phyloP scores from a whole-genome alignment of 2,888 invertebrate species.

The Drosophila barbarae region DNA sequence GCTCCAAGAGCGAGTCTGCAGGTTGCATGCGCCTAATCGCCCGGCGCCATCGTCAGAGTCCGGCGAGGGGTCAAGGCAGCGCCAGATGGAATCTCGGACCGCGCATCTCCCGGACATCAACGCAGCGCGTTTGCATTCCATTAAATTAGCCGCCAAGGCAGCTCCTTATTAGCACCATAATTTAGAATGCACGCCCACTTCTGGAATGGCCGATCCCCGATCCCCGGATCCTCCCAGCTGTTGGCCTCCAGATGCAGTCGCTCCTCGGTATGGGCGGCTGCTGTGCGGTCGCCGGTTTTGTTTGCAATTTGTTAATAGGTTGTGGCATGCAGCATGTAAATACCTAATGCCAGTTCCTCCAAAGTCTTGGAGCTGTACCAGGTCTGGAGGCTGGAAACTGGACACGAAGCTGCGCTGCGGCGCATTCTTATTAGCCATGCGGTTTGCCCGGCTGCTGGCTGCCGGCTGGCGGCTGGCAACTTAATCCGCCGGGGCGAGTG shows the following conservation, averaged over 20 bases:
- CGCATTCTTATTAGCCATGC: constrained; percentile 62
- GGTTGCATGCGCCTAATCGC: constrained; percentile 72
- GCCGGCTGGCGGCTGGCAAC: constrained; percentile 44
- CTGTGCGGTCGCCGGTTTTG: constrained; percentile 62
- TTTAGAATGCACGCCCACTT: constrained; percentile 71
- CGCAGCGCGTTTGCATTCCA: constrained; percentile 65
- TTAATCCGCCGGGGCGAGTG: constrained; percentile 49
- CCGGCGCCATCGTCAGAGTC: constrained; percentile 61
- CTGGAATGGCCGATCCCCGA: neutral
- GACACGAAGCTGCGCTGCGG: constrained; percentile 32
- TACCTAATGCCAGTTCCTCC: constrained; percentile 40
- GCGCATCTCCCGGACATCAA: constrained; percentile 48
- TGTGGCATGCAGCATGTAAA: constrained; percentile 74
- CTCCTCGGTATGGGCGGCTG: constrained; percentile 32
- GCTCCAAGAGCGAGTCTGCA: constrained; percentile 32
- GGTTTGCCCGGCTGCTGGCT: constrained; percentile 21
- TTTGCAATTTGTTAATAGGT: constrained; percentile 72
- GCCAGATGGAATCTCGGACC: constrained; percentile 18
- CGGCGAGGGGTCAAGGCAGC: constrained; percentile 61
- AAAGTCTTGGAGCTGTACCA: constrained; percentile 11
- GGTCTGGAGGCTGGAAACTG: constrained; percentile 12
- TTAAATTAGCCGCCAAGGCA: constrained; percentile 53
- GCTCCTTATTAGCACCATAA: constrained; percentile 67
- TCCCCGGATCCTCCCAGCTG: neutral
- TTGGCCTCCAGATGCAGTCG: neutral